phyloP scores from a whole-genome alignment of 2,113 vertebrate species.

The Heterochromis multidens region DNA sequence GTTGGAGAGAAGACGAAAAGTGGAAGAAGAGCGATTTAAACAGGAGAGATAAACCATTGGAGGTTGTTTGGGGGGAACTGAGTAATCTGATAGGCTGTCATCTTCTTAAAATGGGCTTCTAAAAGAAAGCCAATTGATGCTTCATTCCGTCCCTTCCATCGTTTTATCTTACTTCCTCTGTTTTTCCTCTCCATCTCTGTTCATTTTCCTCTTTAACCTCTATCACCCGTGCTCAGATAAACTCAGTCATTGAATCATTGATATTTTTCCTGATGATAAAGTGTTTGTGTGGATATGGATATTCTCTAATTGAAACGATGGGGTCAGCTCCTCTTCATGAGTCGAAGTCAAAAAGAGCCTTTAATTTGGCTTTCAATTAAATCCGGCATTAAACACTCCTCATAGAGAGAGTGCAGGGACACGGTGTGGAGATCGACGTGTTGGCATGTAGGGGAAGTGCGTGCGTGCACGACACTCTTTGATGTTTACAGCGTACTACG shows the following conservation, averaged over 20 bases:
- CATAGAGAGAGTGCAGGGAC: not conserved
- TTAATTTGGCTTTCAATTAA: conserved; percentile 72
- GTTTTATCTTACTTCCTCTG: conserved; percentile 32
- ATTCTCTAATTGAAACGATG: conserved; percentile 63
- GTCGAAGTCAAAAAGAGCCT: conserved; percentile 53
- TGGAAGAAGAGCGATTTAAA: conserved; percentile 9
- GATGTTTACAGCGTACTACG: not conserved
- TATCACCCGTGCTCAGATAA: conserved; percentile 19
- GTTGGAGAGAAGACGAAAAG: conserved; percentile 17
- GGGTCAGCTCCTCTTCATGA: conserved; percentile 31
- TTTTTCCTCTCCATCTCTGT: not conserved
- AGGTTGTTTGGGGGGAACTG: not conserved
- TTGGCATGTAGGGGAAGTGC: not conserved
- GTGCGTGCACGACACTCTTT: not conserved
- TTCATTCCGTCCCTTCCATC: conserved; percentile 27
- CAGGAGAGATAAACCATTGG: conserved; percentile 3
- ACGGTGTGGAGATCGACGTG: not conserved
- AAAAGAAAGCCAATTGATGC: conserved; percentile 23
- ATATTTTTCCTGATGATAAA: not conserved
- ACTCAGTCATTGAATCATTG: conserved; percentile 1
- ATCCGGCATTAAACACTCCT: conserved; percentile 49
- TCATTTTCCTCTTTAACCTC: conserved; percentile 44
- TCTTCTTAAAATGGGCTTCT: conserved; percentile 37
- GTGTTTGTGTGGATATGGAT: conserved; percentile 8
- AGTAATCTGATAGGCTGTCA: conserved; percentile 38